Evolutionary conservation across 2,888 invertebrate genomes (phyloP).

Genomic region (Microctonus hyperodae): DNA sequence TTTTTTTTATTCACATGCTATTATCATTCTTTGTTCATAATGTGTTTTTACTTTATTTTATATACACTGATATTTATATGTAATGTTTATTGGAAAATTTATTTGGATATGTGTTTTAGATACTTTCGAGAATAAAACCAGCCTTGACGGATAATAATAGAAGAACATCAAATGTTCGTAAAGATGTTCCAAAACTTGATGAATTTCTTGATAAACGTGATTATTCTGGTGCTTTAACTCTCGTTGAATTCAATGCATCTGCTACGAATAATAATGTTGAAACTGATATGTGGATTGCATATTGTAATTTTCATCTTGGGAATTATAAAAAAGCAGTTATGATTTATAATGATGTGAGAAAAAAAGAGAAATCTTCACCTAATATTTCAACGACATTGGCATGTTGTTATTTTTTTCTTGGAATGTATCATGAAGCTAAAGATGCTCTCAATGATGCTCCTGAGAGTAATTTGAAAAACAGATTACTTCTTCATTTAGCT

Average conservation of each 20-base stretch:
- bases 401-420: conserved; percentile 95
- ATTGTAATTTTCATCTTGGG: conserved; percentile 94
- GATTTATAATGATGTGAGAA: conserved; percentile 69
- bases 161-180: conserved; percentile 58
- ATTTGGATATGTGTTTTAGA: conserved; percentile 60
- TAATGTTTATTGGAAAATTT: background rate
- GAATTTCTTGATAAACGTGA: conserved; percentile 90
- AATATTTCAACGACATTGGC: conserved; percentile 82
- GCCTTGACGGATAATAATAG: conserved; percentile 68
- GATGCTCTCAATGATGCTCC: conserved; percentile 72
- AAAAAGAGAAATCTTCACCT: conserved; percentile 65
- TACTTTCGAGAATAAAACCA: conserved; percentile 83
- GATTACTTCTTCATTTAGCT: conserved; percentile 90
- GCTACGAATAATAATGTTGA: conserved; percentile 62
- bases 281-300: conserved; percentile 87
- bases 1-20: no score
- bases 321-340: conserved; percentile 77
- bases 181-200: conserved; percentile 80
- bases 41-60: background rate
- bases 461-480: conserved; percentile 74
- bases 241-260: conserved; percentile 77
- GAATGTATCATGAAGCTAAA: conserved; percentile 79
- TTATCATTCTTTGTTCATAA: background rate
- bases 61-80: background rate
- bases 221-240: conserved; percentile 92